These are phyloP conservation scores for Heterohyrax brucei DNA, from an alignment of 2,797 vertebrate species.

Conservation along the genomic window DNA sequence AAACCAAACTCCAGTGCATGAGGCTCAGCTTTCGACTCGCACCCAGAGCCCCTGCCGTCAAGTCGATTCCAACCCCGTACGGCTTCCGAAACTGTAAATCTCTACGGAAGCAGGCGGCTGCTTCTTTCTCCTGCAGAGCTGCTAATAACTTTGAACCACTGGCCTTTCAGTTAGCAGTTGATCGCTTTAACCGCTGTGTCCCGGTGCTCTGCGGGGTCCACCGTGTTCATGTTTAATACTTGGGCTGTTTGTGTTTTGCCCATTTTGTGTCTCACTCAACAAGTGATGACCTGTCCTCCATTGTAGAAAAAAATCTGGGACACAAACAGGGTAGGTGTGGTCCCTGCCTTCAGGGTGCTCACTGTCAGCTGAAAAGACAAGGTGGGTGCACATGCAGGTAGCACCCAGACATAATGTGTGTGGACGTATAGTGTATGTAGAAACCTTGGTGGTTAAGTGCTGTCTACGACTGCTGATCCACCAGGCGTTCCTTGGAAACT, in stretches of 20 bases:
- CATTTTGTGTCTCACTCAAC: background rate
- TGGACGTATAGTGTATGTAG: fast-evolving
- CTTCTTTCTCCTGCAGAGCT: too few species aligned
- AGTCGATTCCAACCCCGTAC: too few species aligned
- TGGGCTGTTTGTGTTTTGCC: background rate
- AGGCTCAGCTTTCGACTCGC: background rate
- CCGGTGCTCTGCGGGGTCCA: too few species aligned
- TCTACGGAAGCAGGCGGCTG: too few species aligned
- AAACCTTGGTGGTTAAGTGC: too few species aligned
- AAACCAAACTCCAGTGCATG: background rate
- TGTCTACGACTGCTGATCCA: too few species aligned
- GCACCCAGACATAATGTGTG: background rate
- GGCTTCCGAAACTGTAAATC: too few species aligned
- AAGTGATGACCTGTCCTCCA: background rate
- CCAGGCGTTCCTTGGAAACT: too few species aligned
- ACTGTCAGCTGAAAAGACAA: background rate
- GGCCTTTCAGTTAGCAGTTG: too few species aligned
- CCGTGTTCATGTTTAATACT: background rate
- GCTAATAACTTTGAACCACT: too few species aligned
- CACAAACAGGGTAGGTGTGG: background rate
- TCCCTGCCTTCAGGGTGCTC: background rate
- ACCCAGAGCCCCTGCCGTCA: too few species aligned
- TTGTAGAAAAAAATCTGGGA: background rate
- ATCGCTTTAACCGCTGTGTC: background rate
- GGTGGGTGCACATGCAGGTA: fast-evolving